Evolutionary conservation across 1,140 invertebrate genomes (phyloP), one percentile per base, ranked within the genome.

Genomic region (Charaxes varanes): DNA sequence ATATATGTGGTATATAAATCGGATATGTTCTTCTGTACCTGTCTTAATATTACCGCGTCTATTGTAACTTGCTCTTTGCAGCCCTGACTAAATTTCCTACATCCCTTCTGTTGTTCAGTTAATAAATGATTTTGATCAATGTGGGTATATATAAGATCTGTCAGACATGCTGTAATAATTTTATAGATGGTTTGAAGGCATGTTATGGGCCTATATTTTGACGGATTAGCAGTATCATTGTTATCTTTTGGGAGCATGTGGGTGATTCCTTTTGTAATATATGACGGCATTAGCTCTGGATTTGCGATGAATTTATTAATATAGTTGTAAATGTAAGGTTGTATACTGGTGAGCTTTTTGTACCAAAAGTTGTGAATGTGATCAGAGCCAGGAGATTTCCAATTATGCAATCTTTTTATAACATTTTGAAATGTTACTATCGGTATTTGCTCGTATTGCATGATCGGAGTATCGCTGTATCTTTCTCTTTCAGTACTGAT

Each of bases 361-460:
- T 43, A 43, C 46, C 46, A 49, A 13, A 17, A 49, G n/a, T 43
- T 51, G 8, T 51, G 41, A 6, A 51, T 32, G 13, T 44, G 6
- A 6, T 44, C 48, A n/a, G 52, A 28, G 1, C 48, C 51, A 5
- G 51, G 48, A 2, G 52, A 6, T 26, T 54, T 55, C 47, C 52
- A 60, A 6, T 56, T 61, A 4, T 59, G 55, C 12, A 35, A 8
- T n/a, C 26, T 36, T 10, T 30, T 30, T 12, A 54, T 21, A 5
- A 54, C 41, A 16, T 34, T 28, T 11, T 15, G 2, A 28, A 58
- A 51, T 1, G 15, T 27, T 16, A 47, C 27, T 15, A 24, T 6
- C 0, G 51, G 26, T 10, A 53, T 41, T 7, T 22, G 3, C 26
- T 51, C 38, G n/a, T n/a, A n/a, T n/a, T n/a, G n/a, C n/a, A n/a